Base-by-base conservation (phyloP, 2,888 invertebrate genomes). In the Oxycera nigricornis region DNA sequence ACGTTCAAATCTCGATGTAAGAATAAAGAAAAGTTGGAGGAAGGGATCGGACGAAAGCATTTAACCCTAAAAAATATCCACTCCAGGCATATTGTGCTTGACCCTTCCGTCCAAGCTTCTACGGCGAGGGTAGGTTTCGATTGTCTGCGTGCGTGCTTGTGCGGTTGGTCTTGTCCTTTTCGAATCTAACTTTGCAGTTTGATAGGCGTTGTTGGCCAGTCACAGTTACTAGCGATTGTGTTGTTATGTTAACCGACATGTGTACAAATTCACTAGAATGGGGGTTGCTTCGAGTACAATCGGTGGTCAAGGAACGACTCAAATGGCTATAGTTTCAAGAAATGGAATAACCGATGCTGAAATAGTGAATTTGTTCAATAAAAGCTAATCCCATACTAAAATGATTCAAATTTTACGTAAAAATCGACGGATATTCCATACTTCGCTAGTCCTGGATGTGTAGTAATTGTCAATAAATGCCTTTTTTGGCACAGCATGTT, bases 191-290 rank as follows among this genome's bases (percentile, higher is more conserved):
- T 41, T 41, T 65, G 9, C 41, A 30, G 59, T 30, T 59, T 30
- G 65, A 55, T 41, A 46, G 41, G 24, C 52, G 52, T 70, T 70
- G 24, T 70, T 31, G 28, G 20, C 59, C 41, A 46, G 59, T 14
- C 46, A n/a, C 20, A 39, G 14, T 57, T 59, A 2, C 59, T 59
- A 24, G 57, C 31, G 65, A 76, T 76, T 76, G 76, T 74, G 76
- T 76, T 76, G 76, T 76, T 76, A 76, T 73, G 73, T 73, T 76
- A 68, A 55, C 74, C 74, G 74, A 74, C 76, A 76, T 74, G 74
- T 76, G 76, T 70, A 68, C 68, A 72, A 72, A 65, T 74, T 75
- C 70, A 35, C 61, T 61, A 62, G 26, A 22, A 24, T 31, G 41
- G 59, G 61, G 70, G 46, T 46, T 14, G 17, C n/a, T 11, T 35